Conservation (phyloP, 2,797 vertebrate species). For the Perodicticus potto region DNA sequence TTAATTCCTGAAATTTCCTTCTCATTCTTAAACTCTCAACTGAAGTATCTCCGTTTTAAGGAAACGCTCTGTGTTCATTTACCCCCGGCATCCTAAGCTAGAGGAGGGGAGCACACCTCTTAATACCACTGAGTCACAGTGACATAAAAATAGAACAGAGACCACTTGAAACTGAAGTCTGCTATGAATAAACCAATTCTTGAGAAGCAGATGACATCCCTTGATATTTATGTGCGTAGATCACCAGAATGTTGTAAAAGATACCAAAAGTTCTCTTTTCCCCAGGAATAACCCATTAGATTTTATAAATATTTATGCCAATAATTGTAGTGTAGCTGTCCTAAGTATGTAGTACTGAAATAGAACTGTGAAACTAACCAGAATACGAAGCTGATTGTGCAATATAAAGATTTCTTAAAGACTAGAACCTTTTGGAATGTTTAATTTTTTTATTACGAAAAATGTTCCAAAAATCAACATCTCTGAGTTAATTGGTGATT, state of each 20-base stretch:
- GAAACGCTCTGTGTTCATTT: not conserved
- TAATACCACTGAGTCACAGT: not conserved
- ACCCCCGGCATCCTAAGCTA: not conserved
- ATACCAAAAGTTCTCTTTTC: not conserved
- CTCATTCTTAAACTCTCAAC: not conserved
- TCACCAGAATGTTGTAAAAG: not conserved
- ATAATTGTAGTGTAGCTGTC: constrained; percentile 41
- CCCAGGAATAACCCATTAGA: not conserved
- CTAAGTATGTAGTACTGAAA: constrained; percentile 4
- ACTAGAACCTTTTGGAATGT: not conserved
- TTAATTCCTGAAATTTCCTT: not conserved
- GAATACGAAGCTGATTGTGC: not conserved
- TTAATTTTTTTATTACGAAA: constrained; percentile 48
- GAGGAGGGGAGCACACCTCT: not conserved
- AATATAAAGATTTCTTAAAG: constrained; percentile 15
- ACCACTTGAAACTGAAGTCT: constrained; percentile 24
- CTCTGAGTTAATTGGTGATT: constrained; percentile 25
- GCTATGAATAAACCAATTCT: not conserved
- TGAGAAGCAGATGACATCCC: not conserved
- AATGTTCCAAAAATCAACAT: not conserved
- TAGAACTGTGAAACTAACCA: constrained; percentile 29
- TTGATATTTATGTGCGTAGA: not conserved
- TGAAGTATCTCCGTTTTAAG: not conserved
- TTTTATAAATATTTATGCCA: constrained; percentile 1
- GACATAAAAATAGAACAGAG: not conserved